Evolutionary conservation across 2,113 vertebrate species (phyloP), one percentile per base, ranked within the genome.

Genomic region (Apteryx mantelli): DNA sequence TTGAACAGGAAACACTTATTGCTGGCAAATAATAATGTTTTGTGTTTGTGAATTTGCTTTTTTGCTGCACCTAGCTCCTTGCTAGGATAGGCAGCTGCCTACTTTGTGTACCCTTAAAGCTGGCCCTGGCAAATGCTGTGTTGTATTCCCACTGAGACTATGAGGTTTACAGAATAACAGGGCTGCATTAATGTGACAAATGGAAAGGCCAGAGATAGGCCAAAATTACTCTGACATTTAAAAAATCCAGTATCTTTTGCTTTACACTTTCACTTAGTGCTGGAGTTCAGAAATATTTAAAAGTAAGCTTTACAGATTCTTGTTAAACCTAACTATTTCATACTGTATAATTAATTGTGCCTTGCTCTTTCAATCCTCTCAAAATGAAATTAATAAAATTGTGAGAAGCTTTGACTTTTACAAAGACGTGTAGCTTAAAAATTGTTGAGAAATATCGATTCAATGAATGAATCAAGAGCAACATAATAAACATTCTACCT

Each of bases 181-280:
- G 50, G 21, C 79, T 91, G 76, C 91, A 95, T 92, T 96, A 75
- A 96, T 82, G 80, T 82, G 82, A 56, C 73, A 91, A 90, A 93
- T 70, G 60, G 76, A 92, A 96, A 69, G 86, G 73, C 82, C n/a
- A 0, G 66, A 93, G 86, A 94, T 9, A 84, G 83, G 79, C 64
- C 73, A 95, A 92, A 95, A 93, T 86, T 70, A 86, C 90, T 94
- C 2, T 94, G 85, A 95, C 89, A 87, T 96, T 96, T 93, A 86
- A 96, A 86, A 95, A 90, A 22, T 85, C 64, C 88, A 88, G 11
- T 64, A 48, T 64, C 74, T 71, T 89, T 91, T 58, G 22, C 77
- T 96, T 86, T 96, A 82, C 61, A 26, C 34, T 68, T 96, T 88
- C 68, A 85, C 68, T 88, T 75, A 92, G 80, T 52, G 80, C 19